Evolutionary conservation across 2,113 vertebrate genomes (phyloP).

Genomic region (Elachura formosa): DNA sequence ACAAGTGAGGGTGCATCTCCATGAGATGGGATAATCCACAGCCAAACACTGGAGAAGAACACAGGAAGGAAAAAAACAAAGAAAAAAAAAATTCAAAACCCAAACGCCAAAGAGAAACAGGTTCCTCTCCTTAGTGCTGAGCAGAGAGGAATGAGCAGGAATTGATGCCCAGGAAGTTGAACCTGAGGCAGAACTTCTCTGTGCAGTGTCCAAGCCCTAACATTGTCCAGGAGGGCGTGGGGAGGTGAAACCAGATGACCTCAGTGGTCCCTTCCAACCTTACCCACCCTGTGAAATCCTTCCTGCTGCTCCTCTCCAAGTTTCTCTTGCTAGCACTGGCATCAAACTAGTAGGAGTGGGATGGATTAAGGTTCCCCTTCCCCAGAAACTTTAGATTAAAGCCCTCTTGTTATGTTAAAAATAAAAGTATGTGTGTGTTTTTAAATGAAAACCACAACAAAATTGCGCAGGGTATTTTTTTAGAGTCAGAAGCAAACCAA

Average conservation of each 20-base stretch:
- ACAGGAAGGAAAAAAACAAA: background rate
- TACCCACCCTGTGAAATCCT: background rate
- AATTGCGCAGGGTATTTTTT: background rate
- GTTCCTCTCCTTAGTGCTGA: background rate
- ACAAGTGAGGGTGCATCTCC: background rate
- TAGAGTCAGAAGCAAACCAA: background rate
- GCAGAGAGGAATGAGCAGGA: background rate
- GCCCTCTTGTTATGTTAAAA: accelerated
- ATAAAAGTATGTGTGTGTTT: background rate
- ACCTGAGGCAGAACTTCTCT: background rate
- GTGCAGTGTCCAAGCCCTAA: background rate
- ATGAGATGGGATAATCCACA: background rate
- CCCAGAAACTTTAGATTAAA: background rate
- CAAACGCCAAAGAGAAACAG: too few species aligned
- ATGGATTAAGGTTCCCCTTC: background rate
- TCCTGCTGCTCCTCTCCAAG: background rate
- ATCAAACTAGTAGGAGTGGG: background rate
- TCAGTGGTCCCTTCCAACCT: background rate
- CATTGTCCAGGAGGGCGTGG: accelerated
- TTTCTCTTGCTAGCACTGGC: background rate
- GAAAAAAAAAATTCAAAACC: background rate
- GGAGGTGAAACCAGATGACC: background rate
- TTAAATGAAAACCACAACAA: background rate
- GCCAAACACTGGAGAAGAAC: background rate
- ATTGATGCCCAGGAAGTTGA: background rate